Evolutionary conservation across 1,140 invertebrate species (phyloP).

Genomic region (Bombus superbus): DNA sequence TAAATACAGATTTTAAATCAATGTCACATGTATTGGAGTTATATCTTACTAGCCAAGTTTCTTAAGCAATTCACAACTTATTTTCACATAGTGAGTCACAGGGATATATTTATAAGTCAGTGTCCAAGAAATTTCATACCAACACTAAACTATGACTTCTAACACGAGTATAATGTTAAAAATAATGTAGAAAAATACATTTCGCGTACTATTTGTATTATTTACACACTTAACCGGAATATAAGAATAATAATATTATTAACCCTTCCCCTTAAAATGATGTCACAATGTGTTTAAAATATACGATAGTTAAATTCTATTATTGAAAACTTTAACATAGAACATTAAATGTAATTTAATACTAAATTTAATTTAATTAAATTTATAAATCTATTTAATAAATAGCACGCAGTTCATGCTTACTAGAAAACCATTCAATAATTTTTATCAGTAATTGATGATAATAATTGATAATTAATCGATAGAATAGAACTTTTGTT

Average conservation of each 20-base stretch:
- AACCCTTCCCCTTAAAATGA: no score
- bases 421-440: not conserved
- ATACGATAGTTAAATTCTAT: not conserved
- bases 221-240: not conserved
- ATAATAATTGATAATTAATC: no score
- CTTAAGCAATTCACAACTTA: conserved; percentile 71
- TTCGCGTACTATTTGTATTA: not conserved
- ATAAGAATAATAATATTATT: not conserved
- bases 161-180: not conserved
- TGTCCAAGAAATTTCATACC: conserved; percentile 61
- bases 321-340: not conserved
- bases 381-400: no score
- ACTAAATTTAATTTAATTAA: no score
- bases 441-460: not conserved
- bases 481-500: not conserved
- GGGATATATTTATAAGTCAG: conserved; percentile 71
- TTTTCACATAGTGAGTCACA: conserved; percentile 73
- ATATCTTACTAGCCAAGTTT: conserved; percentile 22
- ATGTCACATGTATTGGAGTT: conserved; percentile 11
- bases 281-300: not conserved
- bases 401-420: not conserved
- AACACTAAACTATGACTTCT: conserved; percentile 31
- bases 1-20: conserved; percentile 13
- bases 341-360: no score
- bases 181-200: not conserved